Conservation (phyloP, 2,888 invertebrate species). For the Himalopsyche tibetana region DNA sequence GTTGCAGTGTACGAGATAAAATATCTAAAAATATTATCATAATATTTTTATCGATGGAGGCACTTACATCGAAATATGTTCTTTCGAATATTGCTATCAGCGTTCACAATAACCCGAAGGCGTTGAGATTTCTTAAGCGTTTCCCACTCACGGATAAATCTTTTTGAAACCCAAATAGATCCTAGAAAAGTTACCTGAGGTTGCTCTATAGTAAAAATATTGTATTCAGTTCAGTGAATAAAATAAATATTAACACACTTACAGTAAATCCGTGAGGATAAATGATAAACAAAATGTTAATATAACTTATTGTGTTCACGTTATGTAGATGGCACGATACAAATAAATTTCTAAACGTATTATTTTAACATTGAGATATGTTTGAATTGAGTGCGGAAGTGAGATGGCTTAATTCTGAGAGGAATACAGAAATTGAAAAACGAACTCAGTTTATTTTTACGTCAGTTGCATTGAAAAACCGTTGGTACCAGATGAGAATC, state of each 20-base stretch:
- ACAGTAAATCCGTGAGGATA: background rate
- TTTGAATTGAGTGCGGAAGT: too few relatives aligned
- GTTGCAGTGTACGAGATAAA: too few relatives aligned
- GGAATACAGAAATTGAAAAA: too few relatives aligned
- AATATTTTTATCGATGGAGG: too few relatives aligned
- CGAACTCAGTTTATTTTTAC: too few relatives aligned
- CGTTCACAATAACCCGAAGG: conserved; percentile 8
- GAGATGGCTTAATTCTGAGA: too few relatives aligned
- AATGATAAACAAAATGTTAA: background rate
- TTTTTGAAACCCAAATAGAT: conserved; percentile 10
- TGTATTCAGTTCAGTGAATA: background rate
- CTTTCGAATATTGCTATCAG: background rate
- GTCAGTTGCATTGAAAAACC: too few relatives aligned
- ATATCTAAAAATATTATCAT: too few relatives aligned
- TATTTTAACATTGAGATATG: too few relatives aligned
- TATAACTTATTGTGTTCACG: background rate
- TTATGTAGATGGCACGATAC: too few relatives aligned
- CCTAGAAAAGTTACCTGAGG: background rate
- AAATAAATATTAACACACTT: conserved; percentile 3
- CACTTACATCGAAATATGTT: background rate
- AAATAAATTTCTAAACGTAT: too few relatives aligned
- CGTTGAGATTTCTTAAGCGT: conserved; percentile 27
- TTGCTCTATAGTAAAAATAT: conserved; percentile 3
- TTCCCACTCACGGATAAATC: conserved; percentile 19
- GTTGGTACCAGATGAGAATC: too few relatives aligned